Evolutionary conservation across 2,113 vertebrate species (phyloP), one percentile per base, ranked within the genome.

Genomic region (Actenoides hombroni): DNA sequence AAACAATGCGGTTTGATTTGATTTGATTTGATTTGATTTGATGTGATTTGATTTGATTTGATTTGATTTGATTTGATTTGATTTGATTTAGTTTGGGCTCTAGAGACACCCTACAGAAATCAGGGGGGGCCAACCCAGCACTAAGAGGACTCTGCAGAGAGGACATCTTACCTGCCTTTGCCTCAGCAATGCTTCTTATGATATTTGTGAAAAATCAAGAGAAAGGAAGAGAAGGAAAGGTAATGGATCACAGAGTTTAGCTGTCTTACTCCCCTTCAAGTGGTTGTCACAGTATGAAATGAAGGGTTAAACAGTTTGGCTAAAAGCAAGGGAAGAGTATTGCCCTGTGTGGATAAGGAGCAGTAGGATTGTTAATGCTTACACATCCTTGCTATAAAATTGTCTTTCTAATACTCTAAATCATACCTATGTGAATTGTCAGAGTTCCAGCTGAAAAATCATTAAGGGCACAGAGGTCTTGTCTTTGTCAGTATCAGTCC

Each of bases 361-460:
- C 5, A 2, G 26, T 20, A 73, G 8, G 18, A n/a, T 48, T 51
- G 15, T 67, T 76, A 63, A 28, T 48, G 8, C 3, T 90, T 48
- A 35, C 17, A 78, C 60, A 76, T 77, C 57, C 81, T 86, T 85
- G 69, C 85, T 79, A 92, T 37, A 21, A 97, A 87, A 96, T 93
- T 93, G 56, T 26, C 31, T 96, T 95, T 90, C 67, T 96, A 88
- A 93, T 80, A 28, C 1, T 16, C n/a, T 11, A 9, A 83, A 95
- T 77, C 71, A 67, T 79, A 84, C 48, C 70, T 78, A 61, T 75
- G 71, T 53, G 53, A 95, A 86, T 83, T 76, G 82, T 13, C 31
- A 54, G n/a, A 67, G 5, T 46, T 64, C 15, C 44, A 77, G 7
- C 5, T 81, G 46, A 77, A 73, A 80, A 63, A 21, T 24, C 24